A percentile compares a stretch with the other conserved stretches of the same genome.
These are phyloP conservation scores for Cheirogaleus medius DNA, from an alignment of 2,113 vertebrate genomes.

Conservation along the genomic window DNA sequence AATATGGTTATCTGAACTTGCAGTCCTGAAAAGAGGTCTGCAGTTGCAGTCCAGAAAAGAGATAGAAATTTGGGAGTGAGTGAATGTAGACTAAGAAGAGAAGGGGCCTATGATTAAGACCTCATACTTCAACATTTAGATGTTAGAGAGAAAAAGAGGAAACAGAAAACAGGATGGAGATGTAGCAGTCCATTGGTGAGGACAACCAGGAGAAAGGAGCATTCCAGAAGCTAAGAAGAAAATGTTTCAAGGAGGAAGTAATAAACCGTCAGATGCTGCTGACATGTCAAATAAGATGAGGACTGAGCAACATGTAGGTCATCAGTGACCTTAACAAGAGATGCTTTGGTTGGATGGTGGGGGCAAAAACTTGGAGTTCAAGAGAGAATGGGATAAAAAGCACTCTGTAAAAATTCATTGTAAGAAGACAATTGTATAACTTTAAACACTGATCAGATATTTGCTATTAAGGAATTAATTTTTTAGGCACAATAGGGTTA, in stretches of 20 bases:
- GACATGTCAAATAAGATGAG: background rate
- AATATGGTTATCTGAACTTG: background rate
- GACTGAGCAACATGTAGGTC: background rate
- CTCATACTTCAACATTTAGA: background rate
- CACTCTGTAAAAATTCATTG: background rate
- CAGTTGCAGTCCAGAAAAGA: background rate
- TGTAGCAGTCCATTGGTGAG: background rate
- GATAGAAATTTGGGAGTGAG: background rate
- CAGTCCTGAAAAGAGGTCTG: background rate
- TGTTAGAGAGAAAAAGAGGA: background rate
- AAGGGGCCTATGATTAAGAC: background rate
- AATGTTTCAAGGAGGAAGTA: background rate
- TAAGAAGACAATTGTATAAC: background rate
- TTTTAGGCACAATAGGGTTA: background rate
- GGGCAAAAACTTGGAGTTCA: background rate
- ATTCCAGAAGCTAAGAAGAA: background rate
- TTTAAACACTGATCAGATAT: background rate
- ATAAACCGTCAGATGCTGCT: background rate
- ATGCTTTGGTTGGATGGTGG: background rate
- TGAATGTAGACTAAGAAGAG: background rate
- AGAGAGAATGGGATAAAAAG: too few relatives aligned
- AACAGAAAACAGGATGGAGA: background rate
- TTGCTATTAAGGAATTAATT: too few relatives aligned
- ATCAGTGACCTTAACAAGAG: background rate
- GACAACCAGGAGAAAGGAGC: background rate